Evolutionary conservation across 2,888 invertebrate species (phyloP).

Genomic region (Calameuta filiformis): DNA sequence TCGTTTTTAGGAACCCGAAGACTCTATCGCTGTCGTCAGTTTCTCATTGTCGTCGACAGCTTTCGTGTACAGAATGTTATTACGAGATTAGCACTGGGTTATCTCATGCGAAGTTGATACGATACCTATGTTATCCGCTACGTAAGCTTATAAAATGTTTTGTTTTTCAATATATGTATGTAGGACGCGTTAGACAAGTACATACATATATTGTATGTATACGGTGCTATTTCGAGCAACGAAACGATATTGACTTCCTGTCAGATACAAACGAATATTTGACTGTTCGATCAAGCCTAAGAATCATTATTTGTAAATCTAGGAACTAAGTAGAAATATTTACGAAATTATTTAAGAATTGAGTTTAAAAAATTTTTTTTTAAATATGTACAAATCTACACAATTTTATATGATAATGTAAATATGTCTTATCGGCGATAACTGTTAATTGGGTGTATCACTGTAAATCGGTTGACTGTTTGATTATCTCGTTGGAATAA

Average conservation of each 20-base stretch:
- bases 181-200: not conserved
- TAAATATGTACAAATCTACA: not conserved
- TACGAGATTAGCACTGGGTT: not conserved
- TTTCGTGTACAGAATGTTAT: not conserved
- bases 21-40: not conserved
- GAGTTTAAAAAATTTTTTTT: not conserved
- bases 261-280: not conserved
- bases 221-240: not conserved
- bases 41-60: not conserved
- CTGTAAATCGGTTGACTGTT: not conserved
- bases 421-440: not conserved
- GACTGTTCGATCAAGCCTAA: not conserved
- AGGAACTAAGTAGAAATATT: not conserved
- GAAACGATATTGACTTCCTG: not conserved
- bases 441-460: not conserved
- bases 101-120: not conserved
- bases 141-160: not conserved
- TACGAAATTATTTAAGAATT: not conserved
- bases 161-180: not conserved
- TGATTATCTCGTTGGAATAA: not conserved
- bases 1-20: not conserved
- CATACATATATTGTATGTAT: not conserved
- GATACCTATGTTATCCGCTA: not conserved
- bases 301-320: not conserved
- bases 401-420: not conserved